Evolutionary conservation across 2,797 vertebrate genomes (phyloP), one percentile per base, ranked within the genome.

Genomic region (Coregonus suidteri): DNA sequence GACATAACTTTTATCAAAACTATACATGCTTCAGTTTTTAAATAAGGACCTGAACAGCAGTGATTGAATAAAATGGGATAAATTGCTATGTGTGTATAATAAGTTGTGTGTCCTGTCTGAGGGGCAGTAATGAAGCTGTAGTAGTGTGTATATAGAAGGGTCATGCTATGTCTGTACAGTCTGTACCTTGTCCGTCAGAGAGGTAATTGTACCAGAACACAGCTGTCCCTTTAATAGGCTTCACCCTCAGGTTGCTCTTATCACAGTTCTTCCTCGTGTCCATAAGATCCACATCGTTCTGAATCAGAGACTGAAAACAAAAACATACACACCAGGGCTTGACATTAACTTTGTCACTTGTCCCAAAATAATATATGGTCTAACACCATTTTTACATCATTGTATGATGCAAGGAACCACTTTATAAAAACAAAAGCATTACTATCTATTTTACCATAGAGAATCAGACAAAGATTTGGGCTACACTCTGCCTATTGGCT

Each of bases 201-300:
- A 99, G 94, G 89, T 99, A 99, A 92, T 99, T 99, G 92, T 99
- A 99, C 98, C 98, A 99, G 92, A 99, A 97, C 77, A 99, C 96
- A n/a, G 98, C 98, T 3, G 95, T 99, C 76, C 98, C 98, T 92
- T 97, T 97, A 77, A 90, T 94, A 1, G 98, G 98, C 88, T 96
- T 98, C 86, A 99, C 96, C 81, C 95, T 95, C 74, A 99, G 91
- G 81, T 99, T 99, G 81, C 97, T 97, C 89, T 97, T 98, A 89
- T 98, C 96, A 66, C 98, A 99, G 81, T 99, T 96, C 84, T 96
- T 97, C 80, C 97, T 95, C 51, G 98, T 99, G 90, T 99, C 98
- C 89, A 98, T 91, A 75, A 99, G 95, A 86, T 99, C 98, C 41
- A 98, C 82, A 0, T 97, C 95, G 0, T 97, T 97, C 93, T 99